Evolutionary conservation across 2,113 vertebrate genomes (phyloP).

Genomic region (Zootoca vivipara): DNA sequence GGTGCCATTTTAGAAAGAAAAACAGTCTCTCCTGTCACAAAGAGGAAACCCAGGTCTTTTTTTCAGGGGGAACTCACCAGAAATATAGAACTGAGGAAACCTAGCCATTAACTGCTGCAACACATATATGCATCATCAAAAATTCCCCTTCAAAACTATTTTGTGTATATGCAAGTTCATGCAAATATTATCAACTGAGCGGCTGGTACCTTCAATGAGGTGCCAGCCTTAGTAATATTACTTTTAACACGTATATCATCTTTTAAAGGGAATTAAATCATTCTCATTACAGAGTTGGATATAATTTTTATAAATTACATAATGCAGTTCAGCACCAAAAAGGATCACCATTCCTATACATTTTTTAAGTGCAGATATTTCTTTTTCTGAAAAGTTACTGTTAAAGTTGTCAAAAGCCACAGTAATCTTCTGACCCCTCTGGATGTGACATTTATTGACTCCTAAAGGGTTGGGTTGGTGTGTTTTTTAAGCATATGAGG

Average conservation of each 20-base stretch:
- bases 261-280: not conserved
- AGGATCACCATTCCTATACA: not conserved
- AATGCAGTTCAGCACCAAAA: not conserved
- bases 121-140: too few species aligned
- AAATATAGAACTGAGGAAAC: too few species aligned
- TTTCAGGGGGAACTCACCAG: too few species aligned
- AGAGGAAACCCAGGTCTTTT: not conserved
- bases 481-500: not conserved
- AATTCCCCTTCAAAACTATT: not conserved
- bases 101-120: too few species aligned
- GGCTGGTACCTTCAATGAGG: not conserved
- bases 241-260: not conserved
- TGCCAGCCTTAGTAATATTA: not conserved
- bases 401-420: conserved; percentile 41
- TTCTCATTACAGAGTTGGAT: too few species aligned
- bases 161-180: too few species aligned
- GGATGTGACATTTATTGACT: conserved; percentile 26
- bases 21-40: not conserved
- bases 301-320: too few species aligned
- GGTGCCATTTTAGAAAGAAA: not conserved
- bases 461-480: not conserved
- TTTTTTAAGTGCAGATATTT: not conserved
- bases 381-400: conserved; percentile 38
- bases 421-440: conserved; percentile 38
- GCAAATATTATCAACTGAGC: too few species aligned